Evolutionary conservation across 2,888 invertebrate genomes (phyloP), one percentile per base, ranked within the genome.

Genomic region (Heliothis peltigera): DNA sequence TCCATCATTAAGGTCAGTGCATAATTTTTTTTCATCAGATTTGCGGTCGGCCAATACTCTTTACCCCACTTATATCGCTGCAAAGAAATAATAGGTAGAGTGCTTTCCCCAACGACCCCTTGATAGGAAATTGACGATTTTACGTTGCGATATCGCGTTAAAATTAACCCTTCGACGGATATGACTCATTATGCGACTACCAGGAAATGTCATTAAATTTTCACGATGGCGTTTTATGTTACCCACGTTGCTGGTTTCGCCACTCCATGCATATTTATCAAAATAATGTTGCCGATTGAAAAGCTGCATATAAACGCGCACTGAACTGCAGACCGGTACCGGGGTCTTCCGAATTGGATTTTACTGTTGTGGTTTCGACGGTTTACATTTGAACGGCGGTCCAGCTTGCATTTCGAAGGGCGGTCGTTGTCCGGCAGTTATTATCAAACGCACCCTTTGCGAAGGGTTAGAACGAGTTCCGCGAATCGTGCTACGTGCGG

Each of bases 201-300:
- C 92, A 92, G 94, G 93, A 94, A 92, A 92, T 90, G 90, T 92
- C 91, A 94, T 94, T 93, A 94, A 93, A 93, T 92, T 95, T 94
- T 93, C 94, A 95, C 93, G 91, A 92, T 92, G 90, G 91, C 91
- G 92, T 93, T 93, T 93, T 90, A 90, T 90, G 91, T 92, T 91
- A 91, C 91, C 90, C 89, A 86, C 88, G 89, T 88, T 85, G 87
- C 87, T 88, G 88, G 92, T 91, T 93, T 92, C 88, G 91, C 91
- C 85, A 87, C 89, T 93, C 93, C 93, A 94, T 95, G 91, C 94
- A 95, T 95, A 95, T 95, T 94, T 94, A 94, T 94, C 93, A 93
- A 93, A 94, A 94, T 93, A 94, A 93, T 93, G 92, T 90, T 88
- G 91, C 89, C 93, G 94, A 94, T 94, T 94, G 94, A 93, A 94